Base-by-base conservation (phyloP, 2,888 invertebrate species). In the Lycaena phlaeas region DNA sequence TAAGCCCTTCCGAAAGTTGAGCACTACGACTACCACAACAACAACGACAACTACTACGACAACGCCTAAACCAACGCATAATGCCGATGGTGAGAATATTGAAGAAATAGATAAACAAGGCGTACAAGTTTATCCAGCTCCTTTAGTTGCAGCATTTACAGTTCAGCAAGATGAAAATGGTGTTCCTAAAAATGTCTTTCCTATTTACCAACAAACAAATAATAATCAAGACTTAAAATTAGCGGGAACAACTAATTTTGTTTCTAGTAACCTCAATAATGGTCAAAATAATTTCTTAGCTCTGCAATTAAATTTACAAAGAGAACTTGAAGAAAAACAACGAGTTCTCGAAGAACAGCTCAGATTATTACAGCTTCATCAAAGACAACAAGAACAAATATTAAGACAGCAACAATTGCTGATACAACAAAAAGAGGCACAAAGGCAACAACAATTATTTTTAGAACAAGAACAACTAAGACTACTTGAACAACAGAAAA, bases 61-160 rank as follows among this genome's bases (percentile, higher is more conserved):
- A 1, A 88, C 89, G 2, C 88, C 88, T 0, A 86, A 87, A 39
- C 89, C 90, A n/a, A 90, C 90, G 0, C 89, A 90, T 68, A 90
- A 88, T 62, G 84, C 85, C 11, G 89, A 89, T 51, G 89, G 91
- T 39, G 88, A 88, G 65, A 89, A 89, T 55, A 90, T 87, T 41
- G 88, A 89, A 64, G 87, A 89, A 51, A 90, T 90, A 2, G 87
- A 88, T 55, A 87, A 90, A 59, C 84, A 87, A 44, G 90, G 90
- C 44, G 92, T 94, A 1, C 93, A 93, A 66, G 93, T 94, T 37
- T 92, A 90, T 58, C 89, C 90, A 51, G 94, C 94, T 2, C 94
- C 94, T 0, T 64, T 94, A 43, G 91, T 94, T 0, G 92, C 93
- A 2, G 94, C 94, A 0, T 94, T 94, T 57, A 94, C 94, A 0